Base-by-base conservation (phyloP, 2,888 invertebrate species). In the Cenopis cana region DNA sequence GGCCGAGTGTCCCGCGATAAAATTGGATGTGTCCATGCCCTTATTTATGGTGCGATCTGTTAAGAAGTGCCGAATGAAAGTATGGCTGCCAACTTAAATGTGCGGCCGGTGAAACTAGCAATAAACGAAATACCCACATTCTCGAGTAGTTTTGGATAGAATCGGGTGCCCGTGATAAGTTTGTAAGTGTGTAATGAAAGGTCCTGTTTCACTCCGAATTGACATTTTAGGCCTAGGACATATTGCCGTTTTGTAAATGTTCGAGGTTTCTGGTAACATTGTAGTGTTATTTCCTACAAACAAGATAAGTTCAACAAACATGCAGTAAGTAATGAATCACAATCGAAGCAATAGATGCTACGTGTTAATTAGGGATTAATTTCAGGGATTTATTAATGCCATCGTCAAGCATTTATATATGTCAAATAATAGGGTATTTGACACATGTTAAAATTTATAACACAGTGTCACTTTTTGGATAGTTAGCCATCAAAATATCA, bases 21-120 rank as follows among this genome's bases (percentile, higher is more conserved):
- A 72, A 72, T 72, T 72, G 71, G 71, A 72, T 72, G 62, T 72
- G 71, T 72, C 71, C 68, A 62, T 68, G 68, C 68, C 68, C 18
- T 67, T 72, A 72, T 72, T 72, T 72, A 72, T 68, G 56, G 62
- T 38, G 38, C 70, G 60, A 70, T 70, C 70, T 70, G 70, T 70
- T 70, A 70, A 69, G 69, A 69, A 70, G 50, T 70, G 65, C 70
- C 70, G 70, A 70, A 70, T 66, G 65, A 70, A 65, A 57, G 69
- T 69, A 56, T 62, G 50, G 56, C 59, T 41, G 38, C 70, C 50
- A 60, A 70, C 65, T 60, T 66, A 66, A 36, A 54, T 12, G 24
- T 66, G 41, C 59, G 9, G 20, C 54, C 41, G 29, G 24, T 12
- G 10, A 49, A 46, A 41, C 41, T 24, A 17, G 8, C 20, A 11